phyloP scores from a whole-genome alignment of 2,888 invertebrate genomes.

The Lucinisca nassula region DNA sequence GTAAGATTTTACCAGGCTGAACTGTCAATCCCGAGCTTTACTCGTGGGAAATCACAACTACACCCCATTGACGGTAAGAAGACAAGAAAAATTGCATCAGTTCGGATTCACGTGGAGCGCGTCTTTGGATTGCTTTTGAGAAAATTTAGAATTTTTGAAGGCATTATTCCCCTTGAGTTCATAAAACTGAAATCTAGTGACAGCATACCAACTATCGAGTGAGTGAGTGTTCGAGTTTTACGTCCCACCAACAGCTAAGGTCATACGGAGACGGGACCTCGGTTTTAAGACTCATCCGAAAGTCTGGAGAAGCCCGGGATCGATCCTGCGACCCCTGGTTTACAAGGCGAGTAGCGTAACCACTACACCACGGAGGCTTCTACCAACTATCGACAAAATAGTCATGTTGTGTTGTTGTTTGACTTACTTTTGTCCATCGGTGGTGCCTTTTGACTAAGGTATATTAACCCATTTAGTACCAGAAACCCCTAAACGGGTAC shows the following conservation, averaged over 20 bases:
- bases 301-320: no score
- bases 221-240: no score
- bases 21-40: constrained; percentile 63
- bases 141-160: constrained; percentile 48
- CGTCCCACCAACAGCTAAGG: no score
- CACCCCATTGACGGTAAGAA: constrained; percentile 50
- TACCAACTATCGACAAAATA: no score
- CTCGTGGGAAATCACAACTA: constrained; percentile 55
- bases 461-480: no score
- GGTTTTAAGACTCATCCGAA: no score
- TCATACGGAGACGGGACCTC: no score
- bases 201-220: constrained; percentile 29
- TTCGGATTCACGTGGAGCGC: constrained; percentile 66
- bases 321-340: no score
- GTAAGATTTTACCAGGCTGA: constrained; percentile 41
- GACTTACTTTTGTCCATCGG: constrained; percentile 36
- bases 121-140: constrained; percentile 53
- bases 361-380: no score
- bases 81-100: constrained; percentile 55
- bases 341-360: no score
- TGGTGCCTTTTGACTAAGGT: constrained; percentile 25
- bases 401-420: constrained; percentile 39
- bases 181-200: constrained; percentile 27
- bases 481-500: no score
- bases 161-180: constrained; percentile 29